Conservation (phyloP, 1,140 invertebrate species). For the Pissodes strobi region DNA sequence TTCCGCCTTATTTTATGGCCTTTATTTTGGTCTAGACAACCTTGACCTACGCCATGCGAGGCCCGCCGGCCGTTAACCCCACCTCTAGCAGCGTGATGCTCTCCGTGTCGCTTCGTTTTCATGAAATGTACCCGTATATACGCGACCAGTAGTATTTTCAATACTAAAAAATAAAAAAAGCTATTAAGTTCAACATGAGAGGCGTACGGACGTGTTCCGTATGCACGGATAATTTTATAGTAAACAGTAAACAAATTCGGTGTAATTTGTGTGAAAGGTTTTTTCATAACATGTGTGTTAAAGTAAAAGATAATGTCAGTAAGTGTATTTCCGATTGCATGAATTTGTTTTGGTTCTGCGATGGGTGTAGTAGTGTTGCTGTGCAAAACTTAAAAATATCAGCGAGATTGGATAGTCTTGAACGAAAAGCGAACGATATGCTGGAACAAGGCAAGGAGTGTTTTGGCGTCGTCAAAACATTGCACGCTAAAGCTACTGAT, state of each 20-base stretch:
- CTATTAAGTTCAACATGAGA: no score
- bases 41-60: no score
- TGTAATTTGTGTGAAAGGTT: conserved; percentile 8
- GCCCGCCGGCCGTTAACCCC: no score
- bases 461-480: neutral
- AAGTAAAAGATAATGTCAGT: conserved; percentile 15
- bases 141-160: no score
- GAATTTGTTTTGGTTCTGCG: conserved; percentile 20
- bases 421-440: neutral
- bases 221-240: conserved; percentile 27
- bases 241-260: conserved; percentile 18
- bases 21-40: no score
- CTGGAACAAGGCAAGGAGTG: neutral
- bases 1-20: no score
- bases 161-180: no score
- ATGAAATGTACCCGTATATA: no score
- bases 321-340: neutral
- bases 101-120: no score
- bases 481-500: neutral
- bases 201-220: neutral
- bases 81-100: no score
- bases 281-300: conserved; percentile 11
- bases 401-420: neutral
- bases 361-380: conserved; percentile 7
- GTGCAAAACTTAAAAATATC: neutral